Evolutionary conservation across 2,888 invertebrate species (phyloP).

Genomic region (Drosophila gaucha): DNA sequence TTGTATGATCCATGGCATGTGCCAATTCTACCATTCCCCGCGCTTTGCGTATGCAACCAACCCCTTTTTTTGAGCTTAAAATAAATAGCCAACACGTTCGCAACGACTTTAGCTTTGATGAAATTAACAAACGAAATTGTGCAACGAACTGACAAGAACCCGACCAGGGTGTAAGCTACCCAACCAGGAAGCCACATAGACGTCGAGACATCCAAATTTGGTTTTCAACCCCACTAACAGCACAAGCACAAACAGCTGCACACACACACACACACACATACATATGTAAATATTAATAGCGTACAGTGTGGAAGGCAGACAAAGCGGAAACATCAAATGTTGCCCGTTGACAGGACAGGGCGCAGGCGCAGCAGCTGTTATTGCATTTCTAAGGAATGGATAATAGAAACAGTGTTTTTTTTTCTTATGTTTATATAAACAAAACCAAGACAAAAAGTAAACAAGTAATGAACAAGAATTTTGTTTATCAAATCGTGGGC

Average conservation of each 20-base stretch:
- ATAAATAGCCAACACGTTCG: conserved; percentile 36
- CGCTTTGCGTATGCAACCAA: conserved; percentile 7
- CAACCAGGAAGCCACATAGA: conserved; percentile 53
- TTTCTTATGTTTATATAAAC: neutral
- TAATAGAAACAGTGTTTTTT: conserved; percentile 5
- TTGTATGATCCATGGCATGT: conserved; percentile 9
- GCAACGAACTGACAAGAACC: conserved; percentile 46
- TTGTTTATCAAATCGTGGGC: conserved; percentile 9
- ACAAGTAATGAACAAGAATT: neutral
- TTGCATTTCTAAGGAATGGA: conserved; percentile 25
- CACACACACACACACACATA: neutral
- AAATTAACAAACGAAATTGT: conserved; percentile 54
- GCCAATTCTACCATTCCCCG: conserved; percentile 14
- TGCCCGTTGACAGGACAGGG: conserved; percentile 12
- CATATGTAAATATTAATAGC: conserved; percentile 22
- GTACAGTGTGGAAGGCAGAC: conserved; percentile 22
- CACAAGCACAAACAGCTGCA: conserved; percentile 2
- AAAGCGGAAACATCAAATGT: conserved; percentile 34
- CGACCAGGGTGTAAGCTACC: conserved; percentile 8
- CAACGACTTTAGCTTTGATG: conserved; percentile 55
- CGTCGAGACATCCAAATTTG: conserved; percentile 25
- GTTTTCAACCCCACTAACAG: conserved; percentile 39
- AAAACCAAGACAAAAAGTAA: conserved; percentile 8
- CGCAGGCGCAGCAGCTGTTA: conserved; percentile 48
- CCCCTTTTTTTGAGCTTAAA: conserved; percentile 37